Evolutionary conservation across 2,888 invertebrate species (phyloP).

Genomic region (Cyrtodaria siliqua): DNA sequence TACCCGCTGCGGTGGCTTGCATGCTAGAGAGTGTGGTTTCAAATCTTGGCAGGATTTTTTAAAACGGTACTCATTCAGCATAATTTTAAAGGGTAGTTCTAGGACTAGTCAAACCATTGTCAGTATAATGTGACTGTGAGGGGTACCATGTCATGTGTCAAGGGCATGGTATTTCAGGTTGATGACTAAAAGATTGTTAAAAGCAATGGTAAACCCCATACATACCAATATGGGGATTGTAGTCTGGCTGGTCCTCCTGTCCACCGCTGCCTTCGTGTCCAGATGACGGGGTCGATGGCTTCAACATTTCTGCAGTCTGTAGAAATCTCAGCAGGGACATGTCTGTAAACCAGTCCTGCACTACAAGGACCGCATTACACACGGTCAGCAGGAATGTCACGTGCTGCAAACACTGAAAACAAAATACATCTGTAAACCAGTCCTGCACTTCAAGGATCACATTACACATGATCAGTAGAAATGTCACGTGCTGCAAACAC

Average conservation of each 20-base stretch:
- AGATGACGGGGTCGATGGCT: conserved; percentile 91
- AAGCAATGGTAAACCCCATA: too few relatives aligned
- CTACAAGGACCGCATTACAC: conserved; percentile 95
- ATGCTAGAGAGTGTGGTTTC: too few relatives aligned
- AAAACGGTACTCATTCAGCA: too few relatives aligned
- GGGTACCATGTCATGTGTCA: too few relatives aligned
- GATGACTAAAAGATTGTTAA: too few relatives aligned
- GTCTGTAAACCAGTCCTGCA: conserved; percentile 96
- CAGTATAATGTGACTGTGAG: too few relatives aligned
- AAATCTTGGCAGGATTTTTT: too few relatives aligned
- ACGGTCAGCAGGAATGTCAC: conserved; percentile 94
- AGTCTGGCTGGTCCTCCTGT: conserved; percentile 89
- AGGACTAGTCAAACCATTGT: too few relatives aligned
- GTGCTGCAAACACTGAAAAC: conserved; percentile 89
- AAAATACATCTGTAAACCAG: conserved; percentile 89
- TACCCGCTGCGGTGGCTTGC: too few relatives aligned
- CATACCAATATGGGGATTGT: conserved; percentile 91
- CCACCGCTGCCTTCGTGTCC: conserved; percentile 86
- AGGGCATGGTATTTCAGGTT: too few relatives aligned
- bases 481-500: conserved; percentile 89
- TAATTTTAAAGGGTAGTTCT: too few relatives aligned
- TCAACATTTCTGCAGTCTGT: conserved; percentile 93
- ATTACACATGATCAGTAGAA: conserved; percentile 95
- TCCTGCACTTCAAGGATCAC: conserved; percentile 95
- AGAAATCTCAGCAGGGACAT: conserved; percentile 88